A percentile compares a stretch with the other conserved stretches of the same genome.
Conservation (phyloP, 2,888 invertebrate genomes). For the Entomobrya proxima region DNA sequence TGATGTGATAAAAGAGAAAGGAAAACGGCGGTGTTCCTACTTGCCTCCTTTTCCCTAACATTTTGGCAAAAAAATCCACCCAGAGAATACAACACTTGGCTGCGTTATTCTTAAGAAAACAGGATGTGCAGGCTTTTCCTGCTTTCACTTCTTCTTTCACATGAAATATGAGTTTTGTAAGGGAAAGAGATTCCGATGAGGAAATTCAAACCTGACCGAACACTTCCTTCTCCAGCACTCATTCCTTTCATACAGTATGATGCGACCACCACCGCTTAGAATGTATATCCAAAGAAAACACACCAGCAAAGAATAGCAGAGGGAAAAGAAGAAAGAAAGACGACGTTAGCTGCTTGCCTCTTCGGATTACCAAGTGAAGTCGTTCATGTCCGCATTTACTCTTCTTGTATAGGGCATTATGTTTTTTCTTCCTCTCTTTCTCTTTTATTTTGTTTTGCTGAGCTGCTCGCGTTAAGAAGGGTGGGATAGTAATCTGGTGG, state of each 20-base stretch:
- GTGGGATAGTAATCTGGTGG: background rate
- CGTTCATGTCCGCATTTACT: slow-evolving; percentile 17
- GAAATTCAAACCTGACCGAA: slow-evolving; percentile 65
- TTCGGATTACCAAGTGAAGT: slow-evolving; percentile 43
- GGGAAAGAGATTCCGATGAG: slow-evolving; percentile 62
- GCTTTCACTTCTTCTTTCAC: slow-evolving; percentile 52
- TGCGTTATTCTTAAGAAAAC: slow-evolving; percentile 25
- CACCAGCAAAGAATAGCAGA: background rate
- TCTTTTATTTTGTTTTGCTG: background rate
- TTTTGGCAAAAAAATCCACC: slow-evolving; percentile 32
- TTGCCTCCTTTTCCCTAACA: background rate
- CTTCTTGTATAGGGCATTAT: background rate
- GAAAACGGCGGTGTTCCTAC: slow-evolving; percentile 33
- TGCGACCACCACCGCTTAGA: background rate
- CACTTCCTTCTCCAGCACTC: slow-evolving; percentile 49
- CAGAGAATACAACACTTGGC: background rate
- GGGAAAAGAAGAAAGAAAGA: background rate
- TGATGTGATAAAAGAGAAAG: background rate
- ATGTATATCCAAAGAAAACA: background rate
- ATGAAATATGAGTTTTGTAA: slow-evolving; percentile 65
- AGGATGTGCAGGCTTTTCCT: slow-evolving; percentile 57
- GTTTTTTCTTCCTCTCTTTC: background rate
- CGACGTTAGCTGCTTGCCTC: slow-evolving; percentile 13
- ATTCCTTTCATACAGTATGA: slow-evolving; percentile 7
- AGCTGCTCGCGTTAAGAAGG: slow-evolving; percentile 22